Percentiles rank a stretch among this genome's conserved stretches.
Conservation (phyloP, 2,113 vertebrate species). For the Anseranas semipalmata region DNA sequence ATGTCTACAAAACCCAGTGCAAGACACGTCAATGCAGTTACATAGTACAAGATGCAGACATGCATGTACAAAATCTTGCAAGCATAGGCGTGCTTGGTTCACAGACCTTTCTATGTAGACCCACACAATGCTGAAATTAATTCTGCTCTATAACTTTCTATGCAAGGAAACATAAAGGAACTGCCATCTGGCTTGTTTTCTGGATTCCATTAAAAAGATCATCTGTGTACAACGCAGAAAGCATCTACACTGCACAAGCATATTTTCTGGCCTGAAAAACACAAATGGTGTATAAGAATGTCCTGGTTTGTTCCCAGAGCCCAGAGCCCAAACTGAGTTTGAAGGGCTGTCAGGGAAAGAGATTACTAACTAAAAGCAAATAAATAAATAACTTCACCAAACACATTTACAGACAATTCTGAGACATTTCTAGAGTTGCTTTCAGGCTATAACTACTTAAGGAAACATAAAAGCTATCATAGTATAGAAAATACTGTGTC, state of each 20-base stretch:
- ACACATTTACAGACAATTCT: neutral
- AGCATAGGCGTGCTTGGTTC: neutral
- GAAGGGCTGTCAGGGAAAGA: neutral
- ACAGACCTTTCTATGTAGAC: neutral
- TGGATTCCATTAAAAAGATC: neutral
- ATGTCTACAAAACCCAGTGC: fast-evolving
- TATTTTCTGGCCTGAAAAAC: neutral
- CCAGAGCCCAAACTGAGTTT: neutral
- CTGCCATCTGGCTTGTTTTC: neutral
- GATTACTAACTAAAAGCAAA: neutral
- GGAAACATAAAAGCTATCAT: neutral
- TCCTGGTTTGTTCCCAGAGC: neutral
- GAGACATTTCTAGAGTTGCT: neutral
- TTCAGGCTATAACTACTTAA: neutral
- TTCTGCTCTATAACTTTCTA: neutral
- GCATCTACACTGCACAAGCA: neutral
- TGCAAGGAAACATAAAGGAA: neutral
- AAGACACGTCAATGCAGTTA: neutral
- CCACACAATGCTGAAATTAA: neutral
- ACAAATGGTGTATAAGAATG: neutral
- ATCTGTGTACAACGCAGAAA: neutral
- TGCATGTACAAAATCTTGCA: fast-evolving
- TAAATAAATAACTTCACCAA: neutral
- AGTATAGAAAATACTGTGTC: neutral
- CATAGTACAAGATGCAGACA: neutral